Conservation (phyloP, 2,888 invertebrate species). For the Arctia plantaginis region DNA sequence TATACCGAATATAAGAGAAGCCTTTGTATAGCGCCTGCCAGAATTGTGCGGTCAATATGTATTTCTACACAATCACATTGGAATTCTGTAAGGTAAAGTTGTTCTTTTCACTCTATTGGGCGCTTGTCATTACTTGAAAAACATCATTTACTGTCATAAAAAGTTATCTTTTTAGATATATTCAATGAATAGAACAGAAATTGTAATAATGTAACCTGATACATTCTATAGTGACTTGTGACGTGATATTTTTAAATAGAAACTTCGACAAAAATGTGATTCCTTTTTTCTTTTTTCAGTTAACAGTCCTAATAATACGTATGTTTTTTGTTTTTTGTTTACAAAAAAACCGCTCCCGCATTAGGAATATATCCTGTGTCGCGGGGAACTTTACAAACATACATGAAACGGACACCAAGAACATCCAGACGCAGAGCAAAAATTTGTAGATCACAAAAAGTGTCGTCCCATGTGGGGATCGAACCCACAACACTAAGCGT, state of each 20-base stretch:
- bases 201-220: not conserved
- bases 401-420: too few species aligned
- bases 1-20: not conserved
- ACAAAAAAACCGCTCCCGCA: too few species aligned
- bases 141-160: conserved; percentile 4
- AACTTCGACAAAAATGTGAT: not conserved
- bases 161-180: conserved; percentile 13
- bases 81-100: not conserved
- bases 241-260: not conserved
- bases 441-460: too few species aligned
- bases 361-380: too few species aligned
- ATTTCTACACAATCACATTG: not conserved
- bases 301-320: too few species aligned
- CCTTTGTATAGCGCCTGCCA: conserved; percentile 16
- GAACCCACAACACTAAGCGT: too few species aligned
- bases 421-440: too few species aligned
- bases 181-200: conserved; percentile 20
- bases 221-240: not conserved
- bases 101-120: conserved; percentile 12
- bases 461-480: too few species aligned
- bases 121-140: conserved; percentile 7
- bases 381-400: too few species aligned
- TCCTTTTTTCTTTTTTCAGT: too few species aligned
- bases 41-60: conserved; percentile 19
- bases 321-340: too few species aligned